These are phyloP conservation scores for Drymodes brunneopygia DNA, from an alignment of 2,113 vertebrate species.

Conservation along the genomic window DNA sequence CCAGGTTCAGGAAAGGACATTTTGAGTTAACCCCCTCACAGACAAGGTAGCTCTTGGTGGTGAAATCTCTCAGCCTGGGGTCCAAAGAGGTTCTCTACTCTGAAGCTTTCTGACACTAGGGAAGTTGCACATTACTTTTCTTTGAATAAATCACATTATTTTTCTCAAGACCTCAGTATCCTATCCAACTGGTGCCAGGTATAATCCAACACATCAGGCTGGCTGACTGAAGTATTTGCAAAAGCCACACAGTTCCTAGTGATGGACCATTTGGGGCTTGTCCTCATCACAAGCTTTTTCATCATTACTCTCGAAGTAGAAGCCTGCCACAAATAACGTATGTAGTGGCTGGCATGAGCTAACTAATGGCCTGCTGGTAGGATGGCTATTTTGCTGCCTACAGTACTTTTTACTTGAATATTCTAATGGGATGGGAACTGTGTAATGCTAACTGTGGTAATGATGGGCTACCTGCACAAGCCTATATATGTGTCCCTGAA, in stretches of 20 bases:
- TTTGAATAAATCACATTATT: slow-evolving; percentile 2
- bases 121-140: background rate
- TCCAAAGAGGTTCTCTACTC: background rate
- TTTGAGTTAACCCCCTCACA: background rate
- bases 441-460: background rate
- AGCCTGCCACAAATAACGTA: slow-evolving; percentile 68
- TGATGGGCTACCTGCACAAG: background rate
- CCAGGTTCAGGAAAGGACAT: background rate
- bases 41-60: background rate
- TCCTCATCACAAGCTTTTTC: slow-evolving; percentile 64
- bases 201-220: slow-evolving; percentile 50
- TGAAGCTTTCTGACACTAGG: background rate
- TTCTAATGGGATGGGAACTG: background rate
- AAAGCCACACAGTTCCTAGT: slow-evolving; percentile 30
- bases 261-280: slow-evolving; percentile 40
- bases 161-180: background rate
- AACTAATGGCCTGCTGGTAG: slow-evolving; percentile 50
- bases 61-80: background rate
- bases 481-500: background rate
- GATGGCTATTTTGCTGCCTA: background rate
- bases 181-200: background rate
- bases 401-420: slow-evolving; percentile 7
- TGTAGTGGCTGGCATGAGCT: slow-evolving; percentile 65
- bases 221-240: slow-evolving; percentile 9
- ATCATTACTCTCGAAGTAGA: slow-evolving; percentile 70